A percentile compares a stretch with the other conserved stretches of the same genome.
These are phyloP conservation scores for Drosophila rufa DNA, from an alignment of 1,140 invertebrate species.

Conservation along the genomic window DNA sequence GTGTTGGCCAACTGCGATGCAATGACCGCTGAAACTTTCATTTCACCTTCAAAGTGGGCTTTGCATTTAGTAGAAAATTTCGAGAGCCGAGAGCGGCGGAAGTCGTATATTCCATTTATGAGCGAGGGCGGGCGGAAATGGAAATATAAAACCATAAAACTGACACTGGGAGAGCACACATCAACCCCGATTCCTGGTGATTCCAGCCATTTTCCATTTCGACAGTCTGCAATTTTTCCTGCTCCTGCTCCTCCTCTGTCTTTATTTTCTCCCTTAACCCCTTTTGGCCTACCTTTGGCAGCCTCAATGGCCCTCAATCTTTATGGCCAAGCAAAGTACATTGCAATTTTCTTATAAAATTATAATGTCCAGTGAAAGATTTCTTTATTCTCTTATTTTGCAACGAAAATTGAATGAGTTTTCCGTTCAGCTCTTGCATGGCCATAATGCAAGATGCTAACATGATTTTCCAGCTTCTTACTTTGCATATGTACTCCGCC, in stretches of 20 bases:
- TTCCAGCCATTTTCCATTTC: conserved; percentile 17
- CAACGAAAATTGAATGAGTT: conserved; percentile 74
- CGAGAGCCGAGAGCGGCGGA: conserved; percentile 25
- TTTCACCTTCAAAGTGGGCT: conserved; percentile 70
- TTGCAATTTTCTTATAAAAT: conserved; percentile 79
- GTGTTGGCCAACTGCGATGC: conserved; percentile 45
- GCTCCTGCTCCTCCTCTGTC: too few relatives aligned
- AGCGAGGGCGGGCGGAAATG: conserved; percentile 70
- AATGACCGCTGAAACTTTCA: conserved; percentile 73
- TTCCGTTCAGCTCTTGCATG: conserved; percentile 21
- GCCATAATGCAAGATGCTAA: conserved; percentile 71
- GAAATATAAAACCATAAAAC: conserved; percentile 78
- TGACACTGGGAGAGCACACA: conserved; percentile 27
- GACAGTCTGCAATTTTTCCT: conserved; percentile 2
- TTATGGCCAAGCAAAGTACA: conserved; percentile 28
- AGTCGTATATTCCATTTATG: conserved; percentile 76
- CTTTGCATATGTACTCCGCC: conserved; percentile 48
- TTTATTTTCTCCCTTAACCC: neutral
- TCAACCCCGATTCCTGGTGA: conserved; percentile 13
- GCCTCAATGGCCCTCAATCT: conserved; percentile 58
- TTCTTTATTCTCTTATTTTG: conserved; percentile 57
- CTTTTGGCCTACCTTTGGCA: conserved; percentile 22
- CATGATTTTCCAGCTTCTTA: conserved; percentile 66
- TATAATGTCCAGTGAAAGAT: conserved; percentile 68
- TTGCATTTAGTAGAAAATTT: conserved; percentile 43